phyloP scores from a whole-genome alignment of 1,140 invertebrate species.

The Pissodes strobi region DNA sequence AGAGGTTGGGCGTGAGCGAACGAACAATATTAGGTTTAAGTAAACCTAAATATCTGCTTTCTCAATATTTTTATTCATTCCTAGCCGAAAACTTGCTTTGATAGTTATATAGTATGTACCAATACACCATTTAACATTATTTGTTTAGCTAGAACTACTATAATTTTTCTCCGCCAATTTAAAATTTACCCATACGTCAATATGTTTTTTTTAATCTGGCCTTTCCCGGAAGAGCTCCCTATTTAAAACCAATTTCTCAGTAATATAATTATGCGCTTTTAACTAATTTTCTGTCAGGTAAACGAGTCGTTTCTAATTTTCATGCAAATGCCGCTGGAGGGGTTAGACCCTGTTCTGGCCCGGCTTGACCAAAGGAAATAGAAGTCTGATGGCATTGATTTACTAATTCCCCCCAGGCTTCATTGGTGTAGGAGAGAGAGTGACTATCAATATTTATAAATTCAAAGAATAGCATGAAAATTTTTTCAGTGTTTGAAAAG shows the following conservation, averaged over 20 bases:
- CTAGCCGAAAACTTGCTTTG: too few relatives aligned
- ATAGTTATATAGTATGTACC: too few relatives aligned
- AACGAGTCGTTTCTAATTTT: constrained; percentile 33
- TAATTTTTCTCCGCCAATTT: background rate
- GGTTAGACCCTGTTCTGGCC: constrained; percentile 13
- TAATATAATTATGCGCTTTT: constrained; percentile 35
- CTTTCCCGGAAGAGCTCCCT: constrained; percentile 34
- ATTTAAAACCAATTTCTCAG: constrained; percentile 37
- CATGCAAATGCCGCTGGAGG: constrained; percentile 34
- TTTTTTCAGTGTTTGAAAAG: too few relatives aligned
- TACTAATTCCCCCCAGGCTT: constrained; percentile 1
- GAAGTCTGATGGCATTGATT: constrained; percentile 39
- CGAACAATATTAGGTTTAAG: too few relatives aligned
- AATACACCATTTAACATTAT: too few relatives aligned
- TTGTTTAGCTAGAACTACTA: too few relatives aligned
- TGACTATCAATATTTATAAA: background rate
- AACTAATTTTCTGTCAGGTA: constrained; percentile 39
- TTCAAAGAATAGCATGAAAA: too few relatives aligned
- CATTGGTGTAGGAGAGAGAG: background rate
- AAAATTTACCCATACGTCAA: background rate
- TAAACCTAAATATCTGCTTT: too few relatives aligned
- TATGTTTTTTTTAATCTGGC: constrained; percentile 4
- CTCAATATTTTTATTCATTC: too few relatives aligned
- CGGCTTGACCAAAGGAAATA: constrained; percentile 38
- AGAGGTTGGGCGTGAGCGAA: too few relatives aligned